Conservation (phyloP, 2,888 invertebrate species). For the Ormyrus thymus region DNA sequence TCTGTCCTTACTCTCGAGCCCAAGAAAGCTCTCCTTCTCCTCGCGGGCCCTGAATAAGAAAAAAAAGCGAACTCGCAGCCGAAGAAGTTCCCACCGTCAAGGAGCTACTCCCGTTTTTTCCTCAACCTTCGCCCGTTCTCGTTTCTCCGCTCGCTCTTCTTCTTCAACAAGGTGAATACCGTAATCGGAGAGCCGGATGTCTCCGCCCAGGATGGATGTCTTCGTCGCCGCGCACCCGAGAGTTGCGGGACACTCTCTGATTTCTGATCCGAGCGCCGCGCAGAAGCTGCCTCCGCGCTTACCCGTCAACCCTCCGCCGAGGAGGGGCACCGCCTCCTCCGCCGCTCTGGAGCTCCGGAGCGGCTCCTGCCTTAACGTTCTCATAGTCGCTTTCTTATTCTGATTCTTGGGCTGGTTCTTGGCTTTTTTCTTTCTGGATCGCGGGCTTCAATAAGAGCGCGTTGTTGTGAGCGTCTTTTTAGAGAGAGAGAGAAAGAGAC, state of each 20-base stretch:
- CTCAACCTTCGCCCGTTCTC: slow-evolving; percentile 48
- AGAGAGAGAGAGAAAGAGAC: no score
- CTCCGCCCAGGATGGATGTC: slow-evolving; percentile 71
- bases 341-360: not conserved
- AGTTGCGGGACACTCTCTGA: slow-evolving; percentile 68
- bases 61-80: slow-evolving; percentile 25
- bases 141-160: slow-evolving; percentile 35
- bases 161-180: slow-evolving; percentile 65
- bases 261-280: slow-evolving; percentile 69
- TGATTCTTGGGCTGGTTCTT: slow-evolving; percentile 25
- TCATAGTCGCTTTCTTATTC: slow-evolving; percentile 23
- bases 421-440: not conserved
- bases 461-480: no score
- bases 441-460: no score
- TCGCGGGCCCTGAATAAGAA: not conserved
- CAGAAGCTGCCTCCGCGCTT: slow-evolving; percentile 56
- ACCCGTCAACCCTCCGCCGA: slow-evolving; percentile 66
- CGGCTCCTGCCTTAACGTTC: slow-evolving; percentile 10
- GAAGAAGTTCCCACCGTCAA: slow-evolving; percentile 62
- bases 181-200: slow-evolving; percentile 75
- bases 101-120: slow-evolving; percentile 31
- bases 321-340: slow-evolving; percentile 59
- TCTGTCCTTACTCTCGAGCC: no score
- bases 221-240: slow-evolving; percentile 56
- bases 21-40: no score